Conservation (phyloP, 2,797 vertebrate genomes). For the Tokudaia tokunoshimensis region DNA sequence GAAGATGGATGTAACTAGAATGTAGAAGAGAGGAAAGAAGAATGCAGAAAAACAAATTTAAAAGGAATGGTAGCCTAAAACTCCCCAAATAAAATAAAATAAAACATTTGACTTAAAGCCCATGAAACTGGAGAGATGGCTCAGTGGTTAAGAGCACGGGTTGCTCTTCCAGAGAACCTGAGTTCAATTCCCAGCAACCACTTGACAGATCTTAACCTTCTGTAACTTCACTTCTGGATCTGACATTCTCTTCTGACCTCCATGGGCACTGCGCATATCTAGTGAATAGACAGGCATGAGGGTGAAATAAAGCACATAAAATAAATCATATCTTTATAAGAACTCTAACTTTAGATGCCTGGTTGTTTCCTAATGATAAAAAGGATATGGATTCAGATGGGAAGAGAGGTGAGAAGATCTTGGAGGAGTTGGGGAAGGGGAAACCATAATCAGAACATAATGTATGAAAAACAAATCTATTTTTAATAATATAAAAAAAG, state of each 20-base stretch:
- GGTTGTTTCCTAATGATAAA: background rate
- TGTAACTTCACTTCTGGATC: background rate
- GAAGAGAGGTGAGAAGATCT: background rate
- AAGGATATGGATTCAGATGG: background rate
- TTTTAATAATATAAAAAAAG: background rate
- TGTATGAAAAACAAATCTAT: background rate
- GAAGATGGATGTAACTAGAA: background rate
- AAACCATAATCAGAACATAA: background rate
- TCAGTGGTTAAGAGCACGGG: background rate
- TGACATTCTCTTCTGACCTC: background rate
- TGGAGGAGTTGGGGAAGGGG: background rate
- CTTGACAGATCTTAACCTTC: background rate
- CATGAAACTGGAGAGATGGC: background rate
- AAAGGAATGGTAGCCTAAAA: slow-evolving; percentile 11
- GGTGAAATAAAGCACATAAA: background rate
- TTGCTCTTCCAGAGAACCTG: background rate
- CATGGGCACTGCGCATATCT: background rate
- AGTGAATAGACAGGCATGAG: background rate
- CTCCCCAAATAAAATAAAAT: background rate
- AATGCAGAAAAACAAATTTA: background rate
- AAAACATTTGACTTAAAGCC: background rate
- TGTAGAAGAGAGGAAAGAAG: background rate
- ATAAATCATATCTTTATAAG: background rate
- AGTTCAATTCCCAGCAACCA: background rate
- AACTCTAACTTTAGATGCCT: background rate